Percentiles rank a stretch among this genome's conserved stretches.
Conservation (phyloP, 2,888 invertebrate species). For the Rutpela maculata region DNA sequence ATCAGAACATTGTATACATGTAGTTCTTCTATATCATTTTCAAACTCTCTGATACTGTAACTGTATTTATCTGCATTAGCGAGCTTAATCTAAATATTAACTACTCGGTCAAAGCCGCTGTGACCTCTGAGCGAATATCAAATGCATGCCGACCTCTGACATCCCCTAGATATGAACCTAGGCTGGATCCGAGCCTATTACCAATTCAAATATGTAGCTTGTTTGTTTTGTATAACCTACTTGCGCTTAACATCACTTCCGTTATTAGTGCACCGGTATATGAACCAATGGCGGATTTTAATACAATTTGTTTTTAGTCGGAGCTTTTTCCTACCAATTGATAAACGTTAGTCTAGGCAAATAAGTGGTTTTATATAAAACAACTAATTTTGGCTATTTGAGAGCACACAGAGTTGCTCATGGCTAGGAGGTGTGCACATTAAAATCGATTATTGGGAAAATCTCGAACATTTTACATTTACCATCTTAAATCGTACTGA, state of each 20-base stretch:
- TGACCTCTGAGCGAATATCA: conserved; percentile 59
- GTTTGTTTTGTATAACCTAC: conserved; percentile 59
- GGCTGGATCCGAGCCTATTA: conserved; percentile 57
- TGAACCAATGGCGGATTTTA: neutral
- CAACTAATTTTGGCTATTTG: too few species aligned
- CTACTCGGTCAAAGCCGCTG: conserved; percentile 26
- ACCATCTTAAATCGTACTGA: too few species aligned
- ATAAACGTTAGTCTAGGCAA: neutral
- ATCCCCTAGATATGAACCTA: conserved; percentile 60
- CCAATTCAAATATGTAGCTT: conserved; percentile 62
- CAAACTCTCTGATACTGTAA: neutral
- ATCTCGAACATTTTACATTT: too few species aligned
- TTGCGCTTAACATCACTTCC: conserved; percentile 43
- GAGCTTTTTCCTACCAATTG: neutral
- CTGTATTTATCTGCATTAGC: conserved; percentile 20
- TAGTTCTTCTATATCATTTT: too few species aligned
- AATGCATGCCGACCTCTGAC: conserved; percentile 61
- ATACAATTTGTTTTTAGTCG: neutral
- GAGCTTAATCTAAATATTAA: conserved; percentile 37
- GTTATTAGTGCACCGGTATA: conserved; percentile 25
- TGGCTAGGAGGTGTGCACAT: too few species aligned
- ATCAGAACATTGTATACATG: too few species aligned
- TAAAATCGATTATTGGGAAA: too few species aligned
- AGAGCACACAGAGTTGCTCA: too few species aligned
- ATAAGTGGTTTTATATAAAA: too few species aligned